Percentiles rank a stretch among this genome's conserved stretches.
Conservation (phyloP, 2,888 invertebrate genomes). For the Strigamia transsilvanica region DNA sequence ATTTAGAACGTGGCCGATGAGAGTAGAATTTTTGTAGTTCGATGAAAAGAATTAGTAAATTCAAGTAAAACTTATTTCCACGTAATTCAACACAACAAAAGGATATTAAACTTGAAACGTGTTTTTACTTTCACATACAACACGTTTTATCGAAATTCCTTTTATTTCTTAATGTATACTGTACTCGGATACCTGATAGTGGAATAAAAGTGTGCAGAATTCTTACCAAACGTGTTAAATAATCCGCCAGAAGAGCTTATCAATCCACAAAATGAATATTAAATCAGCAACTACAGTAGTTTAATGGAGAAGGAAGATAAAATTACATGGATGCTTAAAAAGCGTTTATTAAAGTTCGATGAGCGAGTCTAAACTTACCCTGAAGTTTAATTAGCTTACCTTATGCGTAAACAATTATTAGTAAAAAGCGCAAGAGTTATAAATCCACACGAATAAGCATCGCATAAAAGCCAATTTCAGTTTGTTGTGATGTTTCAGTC, state of each 20-base stretch:
- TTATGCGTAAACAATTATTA: neutral
- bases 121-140: too few relatives aligned
- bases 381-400: neutral
- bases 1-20: too few relatives aligned
- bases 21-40: too few relatives aligned
- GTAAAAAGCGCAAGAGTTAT: neutral
- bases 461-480: neutral
- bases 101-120: too few relatives aligned
- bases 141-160: neutral
- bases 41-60: too few relatives aligned
- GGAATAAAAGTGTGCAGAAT: neutral
- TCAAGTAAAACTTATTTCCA: too few relatives aligned
- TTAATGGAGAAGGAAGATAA: neutral
- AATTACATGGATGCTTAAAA: neutral
- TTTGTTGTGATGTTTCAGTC: conserved; percentile 14
- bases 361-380: neutral
- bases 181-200: neutral
- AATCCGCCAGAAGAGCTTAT: neutral
- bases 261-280: neutral
- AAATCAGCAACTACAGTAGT: neutral
- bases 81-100: too few relatives aligned
- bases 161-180: neutral
- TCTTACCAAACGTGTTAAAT: neutral
- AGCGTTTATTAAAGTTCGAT: neutral
- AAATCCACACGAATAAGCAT: neutral